Conservation (phyloP, 2,888 invertebrate species). For the Thumatha senex region DNA sequence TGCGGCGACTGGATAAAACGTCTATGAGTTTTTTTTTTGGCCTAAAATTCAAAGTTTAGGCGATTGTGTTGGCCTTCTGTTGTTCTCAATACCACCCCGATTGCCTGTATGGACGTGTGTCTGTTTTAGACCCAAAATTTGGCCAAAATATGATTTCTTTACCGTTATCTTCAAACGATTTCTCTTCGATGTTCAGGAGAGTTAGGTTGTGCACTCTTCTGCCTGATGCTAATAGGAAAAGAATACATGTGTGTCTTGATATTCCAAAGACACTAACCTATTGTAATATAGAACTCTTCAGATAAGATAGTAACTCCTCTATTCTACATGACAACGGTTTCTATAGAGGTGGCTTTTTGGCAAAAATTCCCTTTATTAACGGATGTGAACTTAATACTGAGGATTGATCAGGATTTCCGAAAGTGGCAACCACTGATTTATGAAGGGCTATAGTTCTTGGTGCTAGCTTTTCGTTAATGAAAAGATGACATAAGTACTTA, state of each 20-base stretch:
- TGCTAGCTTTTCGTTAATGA: no score
- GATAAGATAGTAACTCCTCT: neutral
- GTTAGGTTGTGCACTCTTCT: neutral
- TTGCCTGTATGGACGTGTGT: neutral
- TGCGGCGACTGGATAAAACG: neutral
- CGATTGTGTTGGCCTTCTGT: neutral
- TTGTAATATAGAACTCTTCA: neutral
- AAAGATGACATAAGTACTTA: no score
- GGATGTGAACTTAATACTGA: neutral
- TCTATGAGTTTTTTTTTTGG: no score
- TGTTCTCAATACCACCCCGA: neutral
- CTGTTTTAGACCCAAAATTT: neutral
- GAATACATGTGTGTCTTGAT: neutral
- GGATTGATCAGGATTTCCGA: neutral
- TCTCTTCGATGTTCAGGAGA: neutral
- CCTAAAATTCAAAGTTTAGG: no score
- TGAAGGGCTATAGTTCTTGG: no score
- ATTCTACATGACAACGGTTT: neutral
- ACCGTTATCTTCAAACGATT: neutral
- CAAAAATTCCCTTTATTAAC: neutral
- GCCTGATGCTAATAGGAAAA: neutral
- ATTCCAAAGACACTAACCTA: neutral
- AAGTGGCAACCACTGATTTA: no score
- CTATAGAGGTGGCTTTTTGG: neutral
- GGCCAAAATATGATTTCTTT: neutral